Evolutionary conservation across 2,888 invertebrate species (phyloP).

Genomic region (Auanema sp.): DNA sequence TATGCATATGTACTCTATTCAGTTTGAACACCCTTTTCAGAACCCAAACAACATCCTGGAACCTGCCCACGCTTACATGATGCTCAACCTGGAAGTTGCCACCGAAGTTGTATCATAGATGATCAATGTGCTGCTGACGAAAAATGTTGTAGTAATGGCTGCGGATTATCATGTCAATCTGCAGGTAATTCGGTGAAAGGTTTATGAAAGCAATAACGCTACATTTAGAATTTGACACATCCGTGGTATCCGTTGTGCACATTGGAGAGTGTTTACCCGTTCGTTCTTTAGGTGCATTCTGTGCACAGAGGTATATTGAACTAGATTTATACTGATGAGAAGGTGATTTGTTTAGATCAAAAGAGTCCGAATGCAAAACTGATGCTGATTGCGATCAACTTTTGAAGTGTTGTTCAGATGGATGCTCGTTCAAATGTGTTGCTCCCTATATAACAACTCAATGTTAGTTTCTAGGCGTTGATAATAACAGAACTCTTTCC

Average conservation of each 20-base stretch:
- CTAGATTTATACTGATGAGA: background rate
- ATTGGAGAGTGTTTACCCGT: conserved; percentile 35
- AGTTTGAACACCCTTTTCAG: conserved; percentile 12
- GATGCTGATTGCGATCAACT: conserved; percentile 52
- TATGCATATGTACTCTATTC: conserved; percentile 7
- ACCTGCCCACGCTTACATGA: conserved; percentile 39
- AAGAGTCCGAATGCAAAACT: conserved; percentile 26
- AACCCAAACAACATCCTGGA: conserved; percentile 29
- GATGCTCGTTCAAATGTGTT: conserved; percentile 49
- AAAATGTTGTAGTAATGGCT: conserved; percentile 61
- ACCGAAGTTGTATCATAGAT: conserved; percentile 45
- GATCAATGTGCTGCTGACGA: conserved; percentile 41
- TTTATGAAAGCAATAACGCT: background rate
- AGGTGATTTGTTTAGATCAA: conserved; percentile 5
- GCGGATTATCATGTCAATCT: conserved; percentile 49
- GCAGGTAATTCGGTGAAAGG: conserved; percentile 15
- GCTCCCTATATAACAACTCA: conserved; percentile 37
- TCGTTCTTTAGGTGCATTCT: conserved; percentile 33
- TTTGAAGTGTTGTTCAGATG: conserved; percentile 59
- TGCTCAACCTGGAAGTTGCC: conserved; percentile 33
- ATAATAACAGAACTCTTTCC: background rate
- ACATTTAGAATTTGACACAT: conserved; percentile 20
- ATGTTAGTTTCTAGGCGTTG: conserved; percentile 9
- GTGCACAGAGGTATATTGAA: conserved; percentile 29
- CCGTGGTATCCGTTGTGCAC: background rate